phyloP scores from a whole-genome alignment of 2,797 vertebrate genomes.

The Urophycis tenuis region DNA sequence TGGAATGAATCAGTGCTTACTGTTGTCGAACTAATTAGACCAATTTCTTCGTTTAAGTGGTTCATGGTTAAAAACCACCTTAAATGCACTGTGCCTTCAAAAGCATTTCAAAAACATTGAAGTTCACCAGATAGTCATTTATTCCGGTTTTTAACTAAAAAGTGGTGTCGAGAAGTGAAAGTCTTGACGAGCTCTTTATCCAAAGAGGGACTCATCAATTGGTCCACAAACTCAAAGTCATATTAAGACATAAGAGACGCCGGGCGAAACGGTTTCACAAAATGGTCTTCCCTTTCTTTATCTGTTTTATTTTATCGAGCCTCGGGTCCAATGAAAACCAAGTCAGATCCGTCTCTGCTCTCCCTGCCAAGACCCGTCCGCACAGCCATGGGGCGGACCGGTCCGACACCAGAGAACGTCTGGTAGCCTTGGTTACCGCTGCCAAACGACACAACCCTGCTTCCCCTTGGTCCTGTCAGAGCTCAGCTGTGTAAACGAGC shows the following conservation, averaged over 20 bases:
- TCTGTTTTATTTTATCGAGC: slow-evolving; percentile 8
- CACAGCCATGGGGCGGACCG: slow-evolving; percentile 30
- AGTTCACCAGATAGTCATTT: not conserved
- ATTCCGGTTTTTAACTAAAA: not conserved
- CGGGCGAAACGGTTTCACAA: not conserved
- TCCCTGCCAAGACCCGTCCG: slow-evolving; percentile 40
- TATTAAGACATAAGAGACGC: not conserved
- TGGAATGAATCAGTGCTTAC: not conserved
- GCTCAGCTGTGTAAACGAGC: slow-evolving; percentile 47
- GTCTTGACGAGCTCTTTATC: not conserved
- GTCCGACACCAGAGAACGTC: slow-evolving; percentile 52
- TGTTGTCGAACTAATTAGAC: not conserved
- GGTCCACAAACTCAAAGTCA: not conserved
- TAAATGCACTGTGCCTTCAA: not conserved
- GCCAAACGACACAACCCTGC: slow-evolving; percentile 64
- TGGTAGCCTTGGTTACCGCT: slow-evolving; percentile 32
- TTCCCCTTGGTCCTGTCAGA: slow-evolving; percentile 40
- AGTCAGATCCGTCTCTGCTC: slow-evolving; percentile 28
- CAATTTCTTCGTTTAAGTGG: not conserved
- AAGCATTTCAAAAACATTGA: no score
- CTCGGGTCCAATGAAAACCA: slow-evolving; percentile 35
- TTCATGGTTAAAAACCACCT: not conserved
- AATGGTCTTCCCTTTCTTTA: not conserved
- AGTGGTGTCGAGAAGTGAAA: not conserved
- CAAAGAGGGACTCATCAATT: not conserved